Percentiles rank a stretch among this genome's conserved stretches.
These are phyloP conservation scores for Epicampocera succincta DNA, from an alignment of 2,888 invertebrate species.

Conservation along the genomic window DNA sequence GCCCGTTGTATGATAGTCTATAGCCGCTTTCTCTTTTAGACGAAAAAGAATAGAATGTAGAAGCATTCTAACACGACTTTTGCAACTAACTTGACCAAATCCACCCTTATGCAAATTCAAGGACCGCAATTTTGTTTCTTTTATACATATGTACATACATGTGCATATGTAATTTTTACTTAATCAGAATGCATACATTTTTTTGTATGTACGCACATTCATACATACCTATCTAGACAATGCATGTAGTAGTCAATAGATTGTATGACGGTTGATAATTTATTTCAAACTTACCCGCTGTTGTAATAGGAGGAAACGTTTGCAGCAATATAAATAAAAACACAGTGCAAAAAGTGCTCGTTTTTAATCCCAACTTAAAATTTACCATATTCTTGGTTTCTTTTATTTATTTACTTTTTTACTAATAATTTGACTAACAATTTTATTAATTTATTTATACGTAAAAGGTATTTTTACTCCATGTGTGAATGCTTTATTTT, in stretches of 20 bases:
- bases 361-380: constrained; percentile 26
- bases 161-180: background rate
- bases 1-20: too few relatives aligned
- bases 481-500: background rate
- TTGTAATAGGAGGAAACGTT: constrained; percentile 40
- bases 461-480: background rate
- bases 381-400: constrained; percentile 12
- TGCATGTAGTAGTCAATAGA: constrained; percentile 30
- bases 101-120: too few relatives aligned
- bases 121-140: too few relatives aligned
- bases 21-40: too few relatives aligned
- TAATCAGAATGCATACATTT: background rate
- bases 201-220: background rate
- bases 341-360: constrained; percentile 22
- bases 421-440: background rate
- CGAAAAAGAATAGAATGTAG: too few relatives aligned
- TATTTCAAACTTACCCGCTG: constrained; percentile 60
- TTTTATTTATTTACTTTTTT: background rate
- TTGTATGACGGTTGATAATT: constrained; percentile 19
- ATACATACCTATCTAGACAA: constrained; percentile 9
- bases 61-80: too few relatives aligned
- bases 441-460: background rate
- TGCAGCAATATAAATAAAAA: constrained; percentile 28
- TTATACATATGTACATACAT: background rate
- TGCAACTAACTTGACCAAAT: too few relatives aligned